These are phyloP conservation scores for Argyrosomus regius DNA, from an alignment of 2,797 vertebrate species.

Conservation along the genomic window DNA sequence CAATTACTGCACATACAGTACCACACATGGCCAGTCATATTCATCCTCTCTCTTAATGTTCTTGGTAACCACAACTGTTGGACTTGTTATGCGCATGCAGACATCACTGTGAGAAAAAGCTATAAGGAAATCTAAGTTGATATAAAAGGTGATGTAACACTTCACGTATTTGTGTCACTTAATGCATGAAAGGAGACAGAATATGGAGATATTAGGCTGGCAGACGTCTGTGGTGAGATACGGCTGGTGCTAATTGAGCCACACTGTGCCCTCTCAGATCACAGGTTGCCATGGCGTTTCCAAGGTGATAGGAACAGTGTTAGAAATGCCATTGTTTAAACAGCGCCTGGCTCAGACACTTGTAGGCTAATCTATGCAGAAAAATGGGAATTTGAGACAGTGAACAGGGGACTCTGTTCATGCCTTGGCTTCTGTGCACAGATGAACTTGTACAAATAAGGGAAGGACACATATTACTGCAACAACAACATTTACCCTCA, in stretches of 20 bases:
- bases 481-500: neutral
- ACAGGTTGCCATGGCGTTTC: slow-evolving; percentile 84
- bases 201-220: slow-evolving; percentile 71
- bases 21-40: slow-evolving; percentile 23
- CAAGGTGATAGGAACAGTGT: slow-evolving; percentile 81
- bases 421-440: slow-evolving; percentile 22
- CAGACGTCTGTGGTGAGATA: slow-evolving; percentile 61
- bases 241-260: slow-evolving; percentile 83
- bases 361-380: slow-evolving; percentile 73
- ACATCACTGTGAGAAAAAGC: slow-evolving; percentile 39
- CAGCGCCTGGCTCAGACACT: slow-evolving; percentile 69
- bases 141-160: slow-evolving; percentile 69
- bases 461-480: slow-evolving; percentile 25
- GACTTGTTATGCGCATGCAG: slow-evolving; percentile 17
- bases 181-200: slow-evolving; percentile 68
- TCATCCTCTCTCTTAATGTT: slow-evolving; percentile 23
- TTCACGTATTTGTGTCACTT: slow-evolving; percentile 74
- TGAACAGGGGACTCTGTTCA: slow-evolving; percentile 48
- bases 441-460: slow-evolving; percentile 40
- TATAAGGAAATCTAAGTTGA: slow-evolving; percentile 33
- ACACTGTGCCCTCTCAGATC: slow-evolving; percentile 78
- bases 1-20: slow-evolving; percentile 12
- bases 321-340: slow-evolving; percentile 81
- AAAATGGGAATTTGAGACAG: slow-evolving; percentile 62
- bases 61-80: slow-evolving; percentile 9